Conservation (phyloP, 2,113 vertebrate genomes). For the Illadopsis cleaveri region DNA sequence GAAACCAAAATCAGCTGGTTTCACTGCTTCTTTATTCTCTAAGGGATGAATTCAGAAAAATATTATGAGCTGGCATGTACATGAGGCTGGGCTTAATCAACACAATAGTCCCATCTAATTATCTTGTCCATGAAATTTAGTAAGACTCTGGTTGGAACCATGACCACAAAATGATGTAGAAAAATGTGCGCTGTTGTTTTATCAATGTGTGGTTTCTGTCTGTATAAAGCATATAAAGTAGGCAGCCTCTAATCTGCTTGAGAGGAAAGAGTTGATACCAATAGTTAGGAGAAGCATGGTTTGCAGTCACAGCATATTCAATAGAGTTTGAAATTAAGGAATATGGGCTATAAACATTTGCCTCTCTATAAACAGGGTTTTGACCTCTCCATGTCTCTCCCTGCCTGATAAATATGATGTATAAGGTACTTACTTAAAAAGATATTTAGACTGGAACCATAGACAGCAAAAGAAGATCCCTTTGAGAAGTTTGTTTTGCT, state of each 20-base stretch:
- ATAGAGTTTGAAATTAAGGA: not conserved
- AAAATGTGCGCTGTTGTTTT: not conserved
- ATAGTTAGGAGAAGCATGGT: not conserved
- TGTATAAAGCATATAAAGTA: not conserved
- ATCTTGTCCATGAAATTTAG: not conserved
- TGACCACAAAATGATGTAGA: not conserved
- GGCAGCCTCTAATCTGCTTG: not conserved
- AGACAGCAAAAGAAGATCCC: not conserved
- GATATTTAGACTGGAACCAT: not conserved
- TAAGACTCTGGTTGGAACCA: not conserved
- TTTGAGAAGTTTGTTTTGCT: not conserved
- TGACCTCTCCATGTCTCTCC: not conserved
- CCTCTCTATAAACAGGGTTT: not conserved
- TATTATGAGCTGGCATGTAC: not conserved
- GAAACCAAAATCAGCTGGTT: not conserved
- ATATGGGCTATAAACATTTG: not conserved
- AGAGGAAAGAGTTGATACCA: not conserved
- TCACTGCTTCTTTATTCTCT: not conserved
- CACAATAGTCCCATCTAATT: not conserved
- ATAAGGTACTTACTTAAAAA: not conserved
- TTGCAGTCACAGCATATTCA: not conserved
- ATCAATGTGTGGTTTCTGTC: not conserved
- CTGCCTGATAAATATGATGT: not conserved
- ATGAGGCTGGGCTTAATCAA: not conserved
- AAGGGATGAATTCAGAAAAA: not conserved